phyloP scores from a whole-genome alignment of 2,888 invertebrate genomes.

The Gymnocheta viridis region DNA sequence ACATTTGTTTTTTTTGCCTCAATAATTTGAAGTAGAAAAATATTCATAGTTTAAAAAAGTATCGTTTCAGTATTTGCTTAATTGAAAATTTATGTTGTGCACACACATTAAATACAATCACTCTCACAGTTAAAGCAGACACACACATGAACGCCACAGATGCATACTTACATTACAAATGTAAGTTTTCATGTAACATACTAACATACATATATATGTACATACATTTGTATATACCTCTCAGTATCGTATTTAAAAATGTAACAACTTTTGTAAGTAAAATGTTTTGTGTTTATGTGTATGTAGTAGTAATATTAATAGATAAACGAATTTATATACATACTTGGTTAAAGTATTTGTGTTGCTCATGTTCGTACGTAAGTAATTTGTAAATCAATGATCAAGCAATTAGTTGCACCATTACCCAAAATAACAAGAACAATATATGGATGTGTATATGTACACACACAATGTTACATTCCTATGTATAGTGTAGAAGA shows the following conservation, averaged over 20 bases:
- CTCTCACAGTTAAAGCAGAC: constrained; percentile 5
- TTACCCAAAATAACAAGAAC: constrained; percentile 64
- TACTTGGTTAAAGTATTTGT: constrained; percentile 24
- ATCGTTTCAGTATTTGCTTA: constrained; percentile 65
- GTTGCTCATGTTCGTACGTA: constrained; percentile 33
- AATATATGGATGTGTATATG: constrained; percentile 22
- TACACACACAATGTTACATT: neutral
- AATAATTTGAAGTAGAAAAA: constrained; percentile 1
- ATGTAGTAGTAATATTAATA: constrained; percentile 9
- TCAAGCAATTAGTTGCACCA: constrained; percentile 72
- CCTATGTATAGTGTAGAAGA: constrained; percentile 14
- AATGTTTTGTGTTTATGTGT: constrained; percentile 24
- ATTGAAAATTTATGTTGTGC: constrained; percentile 71
- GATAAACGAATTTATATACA: constrained; percentile 8
- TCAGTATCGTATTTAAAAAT: constrained; percentile 35
- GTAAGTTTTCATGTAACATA: constrained; percentile 1
- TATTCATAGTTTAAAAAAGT: constrained; percentile 31
- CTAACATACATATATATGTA: neutral
- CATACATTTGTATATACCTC: neutral
- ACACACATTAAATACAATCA: constrained; percentile 44
- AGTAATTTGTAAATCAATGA: constrained; percentile 71
- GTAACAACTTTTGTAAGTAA: constrained; percentile 47
- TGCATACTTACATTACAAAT: constrained; percentile 16
- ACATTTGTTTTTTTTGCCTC: neutral
- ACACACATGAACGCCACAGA: constrained; percentile 7